Percentiles rank a stretch among this genome's conserved stretches.
Evolutionary conservation across 2,888 invertebrate species (phyloP).

Genomic region (Lasioglossum morio): DNA sequence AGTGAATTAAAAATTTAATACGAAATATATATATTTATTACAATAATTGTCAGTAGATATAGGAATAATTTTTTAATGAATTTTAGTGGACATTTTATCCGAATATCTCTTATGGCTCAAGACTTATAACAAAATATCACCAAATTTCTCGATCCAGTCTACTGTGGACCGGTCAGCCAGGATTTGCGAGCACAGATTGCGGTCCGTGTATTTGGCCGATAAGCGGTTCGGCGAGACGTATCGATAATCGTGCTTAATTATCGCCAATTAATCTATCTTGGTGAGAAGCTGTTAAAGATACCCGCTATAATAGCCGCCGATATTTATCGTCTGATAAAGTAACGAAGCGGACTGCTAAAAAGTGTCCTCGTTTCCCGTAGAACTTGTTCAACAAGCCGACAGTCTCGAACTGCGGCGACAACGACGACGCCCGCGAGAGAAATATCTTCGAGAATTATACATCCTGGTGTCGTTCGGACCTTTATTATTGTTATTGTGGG

Average conservation of each 20-base stretch:
- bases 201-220: slow-evolving; percentile 39
- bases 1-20: too few species aligned
- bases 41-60: too few species aligned
- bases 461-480: neutral
- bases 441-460: slow-evolving; percentile 33
- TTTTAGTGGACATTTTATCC: too few species aligned
- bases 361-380: slow-evolving; percentile 41
- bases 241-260: slow-evolving; percentile 53
- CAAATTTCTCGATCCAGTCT: too few species aligned
- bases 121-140: too few species aligned
- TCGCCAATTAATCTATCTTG: slow-evolving; percentile 56
- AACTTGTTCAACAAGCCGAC: slow-evolving; percentile 44
- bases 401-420: slow-evolving; percentile 17
- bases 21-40: too few species aligned
- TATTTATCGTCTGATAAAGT: slow-evolving; percentile 50
- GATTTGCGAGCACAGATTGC: slow-evolving; percentile 49
- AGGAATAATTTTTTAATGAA: too few species aligned
- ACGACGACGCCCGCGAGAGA: neutral
- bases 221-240: slow-evolving; percentile 32
- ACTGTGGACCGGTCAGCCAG: slow-evolving; percentile 35
- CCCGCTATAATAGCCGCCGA: slow-evolving; percentile 27
- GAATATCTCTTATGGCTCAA: too few species aligned
- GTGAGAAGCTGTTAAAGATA: slow-evolving; percentile 34
- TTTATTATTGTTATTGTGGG: slow-evolving; percentile 35
- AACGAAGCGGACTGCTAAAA: slow-evolving; percentile 39